These are phyloP conservation scores for Peromyscus eremicus DNA, from an alignment of 2,797 vertebrate species.

Conservation along the genomic window DNA sequence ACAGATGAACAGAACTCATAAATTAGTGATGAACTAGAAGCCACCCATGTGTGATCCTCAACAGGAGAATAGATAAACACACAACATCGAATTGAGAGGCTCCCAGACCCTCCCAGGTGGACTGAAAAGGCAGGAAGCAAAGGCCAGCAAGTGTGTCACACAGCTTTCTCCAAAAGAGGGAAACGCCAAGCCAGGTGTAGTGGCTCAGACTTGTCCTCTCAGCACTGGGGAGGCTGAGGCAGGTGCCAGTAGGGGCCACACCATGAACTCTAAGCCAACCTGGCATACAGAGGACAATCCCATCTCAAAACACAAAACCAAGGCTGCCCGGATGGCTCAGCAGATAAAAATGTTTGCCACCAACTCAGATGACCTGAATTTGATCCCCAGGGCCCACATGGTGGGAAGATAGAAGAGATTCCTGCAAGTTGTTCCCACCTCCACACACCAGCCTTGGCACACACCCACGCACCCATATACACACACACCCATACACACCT, in stretches of 20 bases:
- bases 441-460: not conserved
- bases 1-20: not conserved
- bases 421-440: not conserved
- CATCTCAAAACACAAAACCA: not conserved
- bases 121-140: not conserved
- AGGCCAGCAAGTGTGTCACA: not conserved
- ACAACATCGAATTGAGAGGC: not conserved
- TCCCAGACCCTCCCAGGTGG: not conserved
- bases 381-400: not conserved
- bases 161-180: not conserved
- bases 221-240: not conserved
- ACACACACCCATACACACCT: not conserved
- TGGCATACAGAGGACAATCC: not conserved
- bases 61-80: not conserved
- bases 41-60: not conserved
- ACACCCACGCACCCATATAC: no score
- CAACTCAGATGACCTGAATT: not conserved
- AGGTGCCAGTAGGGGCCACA: not conserved
- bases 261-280: not conserved
- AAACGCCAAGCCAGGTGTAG: no score
- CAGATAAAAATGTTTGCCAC: not conserved
- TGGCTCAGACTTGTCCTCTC: not conserved
- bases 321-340: not conserved
- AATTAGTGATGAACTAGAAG: not conserved
- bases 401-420: not conserved